Conservation (phyloP, 2,888 invertebrate species). For the Neuroscelio doddi region DNA sequence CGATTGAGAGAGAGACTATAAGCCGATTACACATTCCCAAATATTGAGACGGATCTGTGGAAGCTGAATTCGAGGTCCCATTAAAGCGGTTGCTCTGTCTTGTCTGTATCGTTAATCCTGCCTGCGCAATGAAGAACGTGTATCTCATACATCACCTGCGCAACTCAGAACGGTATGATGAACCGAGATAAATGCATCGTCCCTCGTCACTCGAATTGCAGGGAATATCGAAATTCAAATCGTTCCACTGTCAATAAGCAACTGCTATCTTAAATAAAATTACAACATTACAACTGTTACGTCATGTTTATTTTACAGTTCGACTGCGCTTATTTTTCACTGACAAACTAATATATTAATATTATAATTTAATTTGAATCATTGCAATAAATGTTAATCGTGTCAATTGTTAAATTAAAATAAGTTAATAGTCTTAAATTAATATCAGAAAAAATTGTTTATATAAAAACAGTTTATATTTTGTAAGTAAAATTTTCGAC, state of each 20-base stretch:
- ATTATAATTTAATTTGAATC: too few species aligned
- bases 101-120: constrained; percentile 35
- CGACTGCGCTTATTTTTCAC: too few species aligned
- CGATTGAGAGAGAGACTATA: constrained; percentile 48
- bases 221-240: constrained; percentile 14
- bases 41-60: constrained; percentile 63
- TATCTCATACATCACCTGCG: constrained; percentile 45
- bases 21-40: constrained; percentile 67
- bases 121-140: constrained; percentile 25
- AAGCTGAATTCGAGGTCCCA: constrained; percentile 11
- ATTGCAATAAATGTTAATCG: too few species aligned
- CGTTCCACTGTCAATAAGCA: background rate
- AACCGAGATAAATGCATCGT: constrained; percentile 29
- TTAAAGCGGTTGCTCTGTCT: constrained; percentile 26
- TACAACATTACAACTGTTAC: too few species aligned
- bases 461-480: too few species aligned
- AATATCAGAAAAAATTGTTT: too few species aligned
- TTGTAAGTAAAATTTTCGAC: too few species aligned
- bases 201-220: constrained; percentile 18
- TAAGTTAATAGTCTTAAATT: too few species aligned
- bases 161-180: constrained; percentile 29
- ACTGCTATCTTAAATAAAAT: too few species aligned
- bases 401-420: too few species aligned
- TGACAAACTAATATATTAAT: too few species aligned
- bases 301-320: too few species aligned